Percentiles rank a stretch among this genome's conserved stretches.
These are phyloP conservation scores for Myopa tessellatipennis DNA, from an alignment of 2,888 invertebrate species.

Conservation along the genomic window DNA sequence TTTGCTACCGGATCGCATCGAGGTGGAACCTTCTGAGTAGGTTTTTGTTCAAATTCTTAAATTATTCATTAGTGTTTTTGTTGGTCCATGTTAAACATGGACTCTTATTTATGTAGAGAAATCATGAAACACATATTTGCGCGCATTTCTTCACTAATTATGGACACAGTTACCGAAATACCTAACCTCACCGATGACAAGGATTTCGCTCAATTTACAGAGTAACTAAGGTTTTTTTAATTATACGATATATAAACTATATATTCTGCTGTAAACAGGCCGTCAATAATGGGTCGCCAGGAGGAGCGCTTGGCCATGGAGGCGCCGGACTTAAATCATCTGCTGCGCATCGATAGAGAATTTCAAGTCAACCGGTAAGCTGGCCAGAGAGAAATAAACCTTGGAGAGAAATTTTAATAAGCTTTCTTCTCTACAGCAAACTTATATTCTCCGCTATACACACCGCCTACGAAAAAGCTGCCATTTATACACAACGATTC, in stretches of 20 bases:
- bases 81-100: background rate
- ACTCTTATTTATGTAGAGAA: constrained; percentile 47
- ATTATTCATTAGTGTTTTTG: background rate
- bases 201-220: constrained; percentile 78
- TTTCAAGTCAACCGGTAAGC: constrained; percentile 60
- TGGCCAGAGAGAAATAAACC: background rate
- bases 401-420: background rate
- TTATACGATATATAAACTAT: background rate
- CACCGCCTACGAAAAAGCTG: constrained; percentile 74
- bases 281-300: constrained; percentile 84
- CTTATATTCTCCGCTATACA: constrained; percentile 73
- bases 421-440: constrained; percentile 50
- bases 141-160: constrained; percentile 58
- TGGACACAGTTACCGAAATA: constrained; percentile 75
- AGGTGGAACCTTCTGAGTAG: constrained; percentile 68
- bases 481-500: constrained; percentile 76
- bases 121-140: constrained; percentile 58
- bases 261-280: constrained; percentile 69
- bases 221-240: constrained; percentile 63
- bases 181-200: constrained; percentile 79
- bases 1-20: constrained; percentile 71
- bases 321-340: constrained; percentile 77
- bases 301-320: constrained; percentile 81
- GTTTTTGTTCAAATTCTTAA: constrained; percentile 43
- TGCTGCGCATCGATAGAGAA: constrained; percentile 75